Percentiles rank a stretch among this genome's conserved stretches.
Evolutionary conservation across 2,888 invertebrate genomes (phyloP).

Genomic region (Branchellion lobata): DNA sequence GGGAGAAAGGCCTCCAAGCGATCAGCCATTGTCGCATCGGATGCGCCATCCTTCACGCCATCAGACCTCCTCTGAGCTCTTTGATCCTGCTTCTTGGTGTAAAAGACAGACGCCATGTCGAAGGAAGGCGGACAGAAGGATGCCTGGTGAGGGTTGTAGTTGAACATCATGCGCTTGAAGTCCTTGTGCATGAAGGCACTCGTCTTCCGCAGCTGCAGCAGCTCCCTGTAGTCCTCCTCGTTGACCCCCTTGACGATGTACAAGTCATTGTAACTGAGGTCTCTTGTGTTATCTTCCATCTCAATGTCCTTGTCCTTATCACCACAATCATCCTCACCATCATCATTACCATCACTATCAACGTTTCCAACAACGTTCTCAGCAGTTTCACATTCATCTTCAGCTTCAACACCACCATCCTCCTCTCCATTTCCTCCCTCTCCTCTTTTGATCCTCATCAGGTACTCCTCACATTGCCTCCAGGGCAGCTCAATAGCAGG

Average conservation of each 20-base stretch:
- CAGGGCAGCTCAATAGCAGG: constrained; percentile 16
- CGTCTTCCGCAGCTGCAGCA: not conserved
- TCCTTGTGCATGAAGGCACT: not conserved
- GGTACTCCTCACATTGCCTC: not conserved
- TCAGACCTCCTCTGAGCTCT: not conserved
- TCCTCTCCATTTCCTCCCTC: not conserved
- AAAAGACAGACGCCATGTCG: not conserved
- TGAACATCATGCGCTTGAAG: not conserved
- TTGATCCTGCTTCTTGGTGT: not conserved
- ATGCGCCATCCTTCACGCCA: not conserved
- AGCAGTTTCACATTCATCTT: not conserved
- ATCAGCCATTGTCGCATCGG: not conserved
- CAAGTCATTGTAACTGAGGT: not conserved
- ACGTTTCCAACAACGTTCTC: no score
- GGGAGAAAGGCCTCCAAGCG: not conserved
- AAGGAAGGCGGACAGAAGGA: not conserved
- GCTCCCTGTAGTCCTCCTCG: not conserved
- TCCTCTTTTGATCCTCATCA: not conserved
- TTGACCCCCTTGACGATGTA: not conserved
- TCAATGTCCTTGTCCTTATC: not conserved
- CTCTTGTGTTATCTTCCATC: not conserved
- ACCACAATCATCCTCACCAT: not conserved
- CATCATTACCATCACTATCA: not conserved
- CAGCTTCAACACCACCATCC: not conserved
- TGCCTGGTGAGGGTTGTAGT: not conserved